Evolutionary conservation across 2,797 vertebrate species (phyloP).

Genomic region (Lutjanus argentimaculatus): DNA sequence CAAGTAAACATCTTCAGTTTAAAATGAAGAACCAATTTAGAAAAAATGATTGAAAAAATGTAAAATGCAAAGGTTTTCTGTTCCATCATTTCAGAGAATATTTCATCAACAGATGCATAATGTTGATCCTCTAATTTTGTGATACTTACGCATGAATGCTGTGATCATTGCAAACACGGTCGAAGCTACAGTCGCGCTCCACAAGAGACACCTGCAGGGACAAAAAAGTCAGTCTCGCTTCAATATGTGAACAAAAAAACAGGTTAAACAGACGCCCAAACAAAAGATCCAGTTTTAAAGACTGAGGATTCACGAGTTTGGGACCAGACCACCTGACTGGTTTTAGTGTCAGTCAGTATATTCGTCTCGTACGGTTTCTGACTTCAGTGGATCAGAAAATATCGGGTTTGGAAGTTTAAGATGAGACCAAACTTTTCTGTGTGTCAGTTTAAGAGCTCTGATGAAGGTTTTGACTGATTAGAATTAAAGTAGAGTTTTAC

Average conservation of each 20-base stretch:
- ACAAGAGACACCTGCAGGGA: slow-evolving; percentile 74
- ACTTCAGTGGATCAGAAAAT: no score
- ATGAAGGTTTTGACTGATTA: background rate
- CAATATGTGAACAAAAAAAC: background rate
- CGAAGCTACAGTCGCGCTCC: slow-evolving; percentile 46
- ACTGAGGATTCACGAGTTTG: background rate
- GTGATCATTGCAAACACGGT: slow-evolving; percentile 59
- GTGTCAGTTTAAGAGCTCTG: background rate
- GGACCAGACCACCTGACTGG: background rate
- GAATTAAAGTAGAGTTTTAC: slow-evolving; percentile 57
- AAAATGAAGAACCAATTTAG: background rate
- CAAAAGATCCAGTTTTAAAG: background rate
- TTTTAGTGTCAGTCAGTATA: background rate
- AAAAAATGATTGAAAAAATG: background rate
- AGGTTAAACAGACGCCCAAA: background rate
- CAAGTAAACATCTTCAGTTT: no score
- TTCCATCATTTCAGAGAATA: no score
- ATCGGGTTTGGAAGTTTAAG: no score
- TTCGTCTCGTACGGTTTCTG: no score
- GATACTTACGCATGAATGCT: slow-evolving; percentile 77
- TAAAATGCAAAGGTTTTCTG: no score
- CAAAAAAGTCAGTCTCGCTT: background rate
- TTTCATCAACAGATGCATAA: background rate
- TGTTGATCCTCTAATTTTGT: no score
- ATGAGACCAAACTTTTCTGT: no score